Conservation (phyloP, 2,113 vertebrate genomes). For the Colius striatus region DNA sequence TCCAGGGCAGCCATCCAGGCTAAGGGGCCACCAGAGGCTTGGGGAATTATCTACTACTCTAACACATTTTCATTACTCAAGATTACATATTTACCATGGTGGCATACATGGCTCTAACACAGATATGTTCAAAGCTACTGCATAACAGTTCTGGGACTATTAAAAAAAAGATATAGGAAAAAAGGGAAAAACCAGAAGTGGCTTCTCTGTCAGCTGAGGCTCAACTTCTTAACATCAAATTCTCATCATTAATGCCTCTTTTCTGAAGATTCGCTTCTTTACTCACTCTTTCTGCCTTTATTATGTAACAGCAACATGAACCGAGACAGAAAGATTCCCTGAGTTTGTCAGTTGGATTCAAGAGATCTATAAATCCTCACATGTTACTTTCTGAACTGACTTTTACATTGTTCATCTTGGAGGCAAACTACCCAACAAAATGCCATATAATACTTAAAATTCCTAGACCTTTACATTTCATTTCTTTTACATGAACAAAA, state of each 20-base stretch:
- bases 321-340: background rate
- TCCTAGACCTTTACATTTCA: background rate
- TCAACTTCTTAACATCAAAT: background rate
- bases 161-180: background rate
- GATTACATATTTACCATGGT: background rate
- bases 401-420: background rate
- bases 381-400: background rate
- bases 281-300: background rate
- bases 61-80: background rate
- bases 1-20: background rate
- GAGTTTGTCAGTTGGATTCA: background rate
- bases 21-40: background rate
- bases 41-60: background rate
- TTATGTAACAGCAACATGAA: background rate
- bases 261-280: background rate
- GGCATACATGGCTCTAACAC: background rate
- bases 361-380: background rate
- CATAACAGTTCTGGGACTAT: background rate
- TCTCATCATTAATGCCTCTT: background rate
- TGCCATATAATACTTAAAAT: background rate
- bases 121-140: background rate
- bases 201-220: background rate
- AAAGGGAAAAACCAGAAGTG: background rate
- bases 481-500: background rate
- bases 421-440: background rate